Evolutionary conservation across 2,888 invertebrate species (phyloP).

Genomic region (Neoitamus cyanurus): DNA sequence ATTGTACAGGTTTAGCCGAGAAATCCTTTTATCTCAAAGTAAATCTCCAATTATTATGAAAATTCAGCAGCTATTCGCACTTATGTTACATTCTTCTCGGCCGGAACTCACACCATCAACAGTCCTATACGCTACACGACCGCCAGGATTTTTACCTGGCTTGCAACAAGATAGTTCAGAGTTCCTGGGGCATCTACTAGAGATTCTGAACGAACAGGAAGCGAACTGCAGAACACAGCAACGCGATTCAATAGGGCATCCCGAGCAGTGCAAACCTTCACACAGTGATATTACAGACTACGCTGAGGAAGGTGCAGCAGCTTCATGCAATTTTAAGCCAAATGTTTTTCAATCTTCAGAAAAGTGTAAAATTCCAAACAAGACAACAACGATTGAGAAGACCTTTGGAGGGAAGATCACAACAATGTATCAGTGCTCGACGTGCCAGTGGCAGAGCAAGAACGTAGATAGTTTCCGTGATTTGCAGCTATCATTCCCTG

Average conservation of each 20-base stretch:
- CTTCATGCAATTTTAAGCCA: slow-evolving; percentile 19
- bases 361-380: slow-evolving; percentile 27
- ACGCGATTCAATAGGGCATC: neutral
- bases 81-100: slow-evolving; percentile 76
- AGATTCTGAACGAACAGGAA: slow-evolving; percentile 79
- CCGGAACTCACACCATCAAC: slow-evolving; percentile 78
- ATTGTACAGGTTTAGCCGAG: slow-evolving; percentile 72
- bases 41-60: slow-evolving; percentile 72
- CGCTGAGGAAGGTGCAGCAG: slow-evolving; percentile 9
- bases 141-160: slow-evolving; percentile 80
- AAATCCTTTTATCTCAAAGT: slow-evolving; percentile 71
- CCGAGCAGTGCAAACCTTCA: neutral
- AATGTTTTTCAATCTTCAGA: neutral
- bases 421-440: slow-evolving; percentile 79
- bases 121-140: slow-evolving; percentile 77
- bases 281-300: neutral
- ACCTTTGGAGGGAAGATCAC: slow-evolving; percentile 82
- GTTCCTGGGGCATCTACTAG: slow-evolving; percentile 75
- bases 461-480: slow-evolving; percentile 85
- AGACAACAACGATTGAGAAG: slow-evolving; percentile 68
- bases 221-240: neutral
- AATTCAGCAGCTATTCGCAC: slow-evolving; percentile 79
- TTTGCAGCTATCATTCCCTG: slow-evolving; percentile 81
- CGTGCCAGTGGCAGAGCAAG: slow-evolving; percentile 77
- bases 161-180: slow-evolving; percentile 91